Evolutionary conservation across 2,113 vertebrate species (phyloP).

Genomic region (Rana temporaria): DNA sequence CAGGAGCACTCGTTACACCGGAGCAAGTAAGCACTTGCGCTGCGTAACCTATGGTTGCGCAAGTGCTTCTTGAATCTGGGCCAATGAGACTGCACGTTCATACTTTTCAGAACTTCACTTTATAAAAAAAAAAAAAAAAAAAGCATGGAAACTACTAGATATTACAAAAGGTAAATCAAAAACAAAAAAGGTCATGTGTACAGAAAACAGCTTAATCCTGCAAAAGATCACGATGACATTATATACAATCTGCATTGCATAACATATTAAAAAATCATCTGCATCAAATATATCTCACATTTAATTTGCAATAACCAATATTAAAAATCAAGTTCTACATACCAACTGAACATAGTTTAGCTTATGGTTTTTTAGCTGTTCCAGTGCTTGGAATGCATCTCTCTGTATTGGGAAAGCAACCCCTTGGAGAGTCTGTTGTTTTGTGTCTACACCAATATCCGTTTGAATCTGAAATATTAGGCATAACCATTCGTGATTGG

Average conservation of each 20-base stretch:
- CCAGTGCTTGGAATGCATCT: conserved; percentile 87
- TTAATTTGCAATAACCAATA: too few species aligned
- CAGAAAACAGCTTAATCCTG: neutral
- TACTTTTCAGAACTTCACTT: too few species aligned
- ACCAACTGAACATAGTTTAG: conserved; percentile 95
- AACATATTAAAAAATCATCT: too few species aligned
- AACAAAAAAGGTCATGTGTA: neutral
- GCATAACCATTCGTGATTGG: neutral
- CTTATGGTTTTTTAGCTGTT: conserved; percentile 82
- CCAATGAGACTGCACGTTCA: too few species aligned
- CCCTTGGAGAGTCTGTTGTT: conserved; percentile 93
- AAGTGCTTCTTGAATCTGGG: too few species aligned
- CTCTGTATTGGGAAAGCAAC: conserved; percentile 90
- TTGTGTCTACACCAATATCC: conserved; percentile 88
- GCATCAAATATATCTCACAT: too few species aligned
- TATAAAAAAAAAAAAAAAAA: too few species aligned
- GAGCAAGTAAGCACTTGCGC: too few species aligned
- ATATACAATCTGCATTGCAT: neutral
- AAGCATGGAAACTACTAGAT: too few species aligned
- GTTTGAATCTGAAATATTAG: conserved; percentile 82
- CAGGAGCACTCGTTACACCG: too few species aligned
- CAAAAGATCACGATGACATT: neutral
- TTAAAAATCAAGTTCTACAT: conserved; percentile 64
- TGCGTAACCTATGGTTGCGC: too few species aligned
- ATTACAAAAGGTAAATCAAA: neutral